Base-by-base conservation (phyloP, 2,113 vertebrate species). In the Hirundichthys speculiger region DNA sequence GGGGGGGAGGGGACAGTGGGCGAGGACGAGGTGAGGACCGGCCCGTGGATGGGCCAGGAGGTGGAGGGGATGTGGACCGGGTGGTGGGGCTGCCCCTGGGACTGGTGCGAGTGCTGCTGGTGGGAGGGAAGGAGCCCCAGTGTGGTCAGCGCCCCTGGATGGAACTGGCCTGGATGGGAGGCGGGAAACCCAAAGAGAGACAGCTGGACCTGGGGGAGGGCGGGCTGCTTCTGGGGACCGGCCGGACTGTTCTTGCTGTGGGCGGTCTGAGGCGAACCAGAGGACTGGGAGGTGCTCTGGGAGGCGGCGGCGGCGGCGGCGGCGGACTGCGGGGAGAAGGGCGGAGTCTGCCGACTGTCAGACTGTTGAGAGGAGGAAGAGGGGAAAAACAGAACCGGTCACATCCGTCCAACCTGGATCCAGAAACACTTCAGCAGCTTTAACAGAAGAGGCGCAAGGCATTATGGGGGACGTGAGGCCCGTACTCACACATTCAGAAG, bases 401-500 rank as follows among this genome's bases (percentile, higher is more conserved):
- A 45, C 3, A 55, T n/a, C 5, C 30, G n/a, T n/a, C n/a, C n/a
- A n/a, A n/a, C n/a, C n/a, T n/a, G n/a, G n/a, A n/a, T n/a, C n/a
- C n/a, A n/a, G n/a, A n/a, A n/a, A n/a, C n/a, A n/a, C n/a, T n/a
- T n/a, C n/a, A n/a, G n/a, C n/a, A n/a, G n/a, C n/a, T n/a, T n/a
- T n/a, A n/a, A n/a, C n/a, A n/a, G n/a, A n/a, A n/a, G n/a, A n/a
- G n/a, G n/a, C n/a, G n/a, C n/a, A n/a, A n/a, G n/a, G n/a, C n/a
- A n/a, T n/a, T n/a, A n/a, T n/a, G n/a, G n/a, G 25, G 3, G 19
- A 5, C 3, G 13, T 22, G 3, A 11, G 19, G 6, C 14, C 0
- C 16, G 21, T 69, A 95, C 96, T 96, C 91, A 99, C 98, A 90
- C 96, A 96, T 92, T 99, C 98, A 38, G 98, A 98, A 0, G 94